These are phyloP conservation scores for Syngnathus typhle DNA, from an alignment of 2,113 vertebrate genomes.

Conservation along the genomic window DNA sequence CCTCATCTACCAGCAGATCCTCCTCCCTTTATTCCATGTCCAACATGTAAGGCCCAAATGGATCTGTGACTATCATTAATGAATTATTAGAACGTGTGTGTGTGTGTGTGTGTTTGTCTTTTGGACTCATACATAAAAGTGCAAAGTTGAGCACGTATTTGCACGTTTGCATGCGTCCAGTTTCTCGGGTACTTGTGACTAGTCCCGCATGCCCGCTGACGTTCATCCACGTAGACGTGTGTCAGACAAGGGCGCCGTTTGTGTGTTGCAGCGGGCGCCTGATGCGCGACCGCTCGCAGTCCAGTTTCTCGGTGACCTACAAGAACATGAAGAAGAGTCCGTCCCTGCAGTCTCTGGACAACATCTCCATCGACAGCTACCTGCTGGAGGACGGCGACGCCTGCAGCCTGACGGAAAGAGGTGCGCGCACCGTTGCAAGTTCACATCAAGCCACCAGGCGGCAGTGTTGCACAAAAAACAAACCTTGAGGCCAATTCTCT, in stretches of 20 bases:
- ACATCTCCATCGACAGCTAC: conserved; percentile 90
- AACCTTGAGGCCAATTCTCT: neutral
- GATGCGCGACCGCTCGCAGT: conserved; percentile 82
- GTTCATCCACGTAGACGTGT: neutral
- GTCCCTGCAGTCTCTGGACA: conserved; percentile 88
- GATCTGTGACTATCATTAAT: conserved; percentile 44
- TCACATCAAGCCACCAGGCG: conserved; percentile 28
- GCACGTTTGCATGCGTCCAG: conserved; percentile 43
- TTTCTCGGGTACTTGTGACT: conserved; percentile 14
- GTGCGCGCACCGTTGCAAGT: conserved; percentile 49
- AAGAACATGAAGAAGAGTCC: conserved; percentile 93
- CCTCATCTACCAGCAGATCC: conserved; percentile 75
- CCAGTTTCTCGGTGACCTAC: conserved; percentile 82
- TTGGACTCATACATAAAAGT: conserved; percentile 16
- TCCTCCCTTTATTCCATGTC: conserved; percentile 76
- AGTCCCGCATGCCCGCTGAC: neutral
- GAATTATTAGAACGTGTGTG: conserved; percentile 4
- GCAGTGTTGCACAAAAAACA: conserved; percentile 22
- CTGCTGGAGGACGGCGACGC: conserved; percentile 85
- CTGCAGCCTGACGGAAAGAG: conserved; percentile 84
- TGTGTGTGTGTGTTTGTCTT: conserved; percentile 6
- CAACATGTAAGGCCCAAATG: conserved; percentile 72
- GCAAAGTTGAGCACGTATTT: conserved; percentile 5
- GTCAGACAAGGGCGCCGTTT: neutral
- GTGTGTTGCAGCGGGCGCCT: conserved; percentile 75